Percentiles rank a stretch among this genome's conserved stretches.
Conservation (phyloP, 2,888 invertebrate genomes). For the Acrocyrtus sp. region DNA sequence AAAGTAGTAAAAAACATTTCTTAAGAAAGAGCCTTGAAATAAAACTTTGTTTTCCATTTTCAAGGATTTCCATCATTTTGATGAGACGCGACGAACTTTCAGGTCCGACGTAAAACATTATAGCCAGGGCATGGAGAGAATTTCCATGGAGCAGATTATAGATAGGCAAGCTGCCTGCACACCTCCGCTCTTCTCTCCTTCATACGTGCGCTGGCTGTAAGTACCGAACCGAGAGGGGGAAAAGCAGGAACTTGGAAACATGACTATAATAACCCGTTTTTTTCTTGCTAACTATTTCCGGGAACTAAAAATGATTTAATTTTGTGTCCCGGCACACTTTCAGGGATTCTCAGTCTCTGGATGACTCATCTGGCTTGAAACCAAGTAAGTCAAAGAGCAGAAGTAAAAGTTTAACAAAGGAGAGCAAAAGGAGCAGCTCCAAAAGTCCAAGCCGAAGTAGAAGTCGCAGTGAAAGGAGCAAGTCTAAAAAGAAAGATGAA, state of each 20-base stretch:
- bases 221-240: neutral
- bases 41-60: neutral
- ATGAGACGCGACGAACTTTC: constrained; percentile 56
- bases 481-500: constrained; percentile 54
- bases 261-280: too few species aligned
- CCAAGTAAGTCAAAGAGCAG: constrained; percentile 30
- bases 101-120: constrained; percentile 57
- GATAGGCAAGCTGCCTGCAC: constrained; percentile 11
- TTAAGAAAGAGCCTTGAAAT: too few species aligned
- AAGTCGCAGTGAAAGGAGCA: constrained; percentile 54
- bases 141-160: constrained; percentile 34
- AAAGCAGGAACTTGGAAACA: too few species aligned
- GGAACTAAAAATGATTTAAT: too few species aligned
- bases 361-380: constrained; percentile 12
- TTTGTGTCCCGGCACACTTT: too few species aligned
- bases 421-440: constrained; percentile 24
- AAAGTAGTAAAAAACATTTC: neutral
- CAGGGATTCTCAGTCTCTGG: constrained; percentile 41
- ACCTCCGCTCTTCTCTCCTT: constrained; percentile 11
- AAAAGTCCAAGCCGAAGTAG: constrained; percentile 59
- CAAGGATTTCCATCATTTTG: constrained; percentile 53
- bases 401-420: constrained; percentile 21
- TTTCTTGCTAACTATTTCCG: too few species aligned
- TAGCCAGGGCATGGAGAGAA: constrained; percentile 55
- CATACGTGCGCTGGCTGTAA: constrained; percentile 24